phyloP scores from a whole-genome alignment of 2,113 vertebrate genomes.

The Hippocampus comes region DNA sequence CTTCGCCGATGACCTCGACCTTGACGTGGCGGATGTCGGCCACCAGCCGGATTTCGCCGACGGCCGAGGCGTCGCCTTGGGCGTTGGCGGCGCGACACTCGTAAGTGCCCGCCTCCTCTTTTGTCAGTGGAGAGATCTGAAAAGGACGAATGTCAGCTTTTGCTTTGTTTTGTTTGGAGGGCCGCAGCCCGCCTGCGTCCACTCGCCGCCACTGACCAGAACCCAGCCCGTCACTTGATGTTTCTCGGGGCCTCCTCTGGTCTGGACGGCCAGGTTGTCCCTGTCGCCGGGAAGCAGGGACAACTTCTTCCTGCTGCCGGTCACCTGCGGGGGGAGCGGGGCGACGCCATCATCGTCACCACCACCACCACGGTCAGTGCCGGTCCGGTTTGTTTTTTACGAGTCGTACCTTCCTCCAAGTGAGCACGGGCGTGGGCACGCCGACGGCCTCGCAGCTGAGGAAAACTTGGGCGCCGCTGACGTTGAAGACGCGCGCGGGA shows the following conservation, averaged over 20 bases:
- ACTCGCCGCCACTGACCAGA: conserved; percentile 69
- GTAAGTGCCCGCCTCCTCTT: conserved; percentile 83
- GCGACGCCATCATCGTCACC: background rate
- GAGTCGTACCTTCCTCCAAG: conserved; percentile 85
- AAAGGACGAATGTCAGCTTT: background rate
- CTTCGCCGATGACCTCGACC: conserved; percentile 71
- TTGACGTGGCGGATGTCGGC: conserved; percentile 4
- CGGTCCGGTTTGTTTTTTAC: background rate
- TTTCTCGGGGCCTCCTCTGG: conserved; percentile 89
- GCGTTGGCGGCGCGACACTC: conserved; percentile 87
- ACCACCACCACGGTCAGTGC: background rate
- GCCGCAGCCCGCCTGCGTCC: no score
- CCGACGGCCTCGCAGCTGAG: conserved; percentile 91
- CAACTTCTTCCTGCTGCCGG: conserved; percentile 65
- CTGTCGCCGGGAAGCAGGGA: conserved; percentile 86
- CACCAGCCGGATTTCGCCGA: conserved; percentile 81
- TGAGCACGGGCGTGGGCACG: conserved; percentile 87
- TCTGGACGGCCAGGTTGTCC: conserved; percentile 91
- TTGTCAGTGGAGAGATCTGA: conserved; percentile 86
- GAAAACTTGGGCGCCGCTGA: conserved; percentile 87
- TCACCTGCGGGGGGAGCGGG: conserved; percentile 36
- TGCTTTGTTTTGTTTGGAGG: no score
- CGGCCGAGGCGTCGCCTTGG: conserved; percentile 82
- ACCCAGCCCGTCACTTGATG: conserved; percentile 95
- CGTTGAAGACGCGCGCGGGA: conserved; percentile 86